Conservation (phyloP, 2,888 invertebrate genomes). For the Eristalis tenax region DNA sequence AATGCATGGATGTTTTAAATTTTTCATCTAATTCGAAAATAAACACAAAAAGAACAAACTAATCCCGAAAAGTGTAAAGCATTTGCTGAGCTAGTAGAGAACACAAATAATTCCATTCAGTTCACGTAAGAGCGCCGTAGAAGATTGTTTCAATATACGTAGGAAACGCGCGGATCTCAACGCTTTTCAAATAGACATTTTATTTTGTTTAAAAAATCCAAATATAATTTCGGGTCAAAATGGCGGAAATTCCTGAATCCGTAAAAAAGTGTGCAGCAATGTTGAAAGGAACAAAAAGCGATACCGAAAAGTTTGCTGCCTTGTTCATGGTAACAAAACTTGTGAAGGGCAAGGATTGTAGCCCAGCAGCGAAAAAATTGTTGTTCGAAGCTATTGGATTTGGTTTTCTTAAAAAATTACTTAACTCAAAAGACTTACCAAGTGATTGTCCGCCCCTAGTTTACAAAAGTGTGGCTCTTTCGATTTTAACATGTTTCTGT, state of each 20-base stretch:
- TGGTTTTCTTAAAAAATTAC: slow-evolving; percentile 90
- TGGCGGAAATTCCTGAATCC: slow-evolving; percentile 86
- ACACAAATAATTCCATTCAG: slow-evolving; percentile 66
- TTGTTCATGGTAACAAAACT: slow-evolving; percentile 95
- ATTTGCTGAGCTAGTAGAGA: slow-evolving; percentile 38
- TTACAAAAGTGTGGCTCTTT: slow-evolving; percentile 94
- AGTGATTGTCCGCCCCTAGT: slow-evolving; percentile 94
- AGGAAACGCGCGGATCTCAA: slow-evolving; percentile 19
- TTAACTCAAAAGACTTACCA: slow-evolving; percentile 89
- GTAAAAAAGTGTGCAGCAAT: slow-evolving; percentile 92
- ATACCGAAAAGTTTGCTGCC: slow-evolving; percentile 95
- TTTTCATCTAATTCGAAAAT: slow-evolving; percentile 69
- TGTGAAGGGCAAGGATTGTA: slow-evolving; percentile 91
- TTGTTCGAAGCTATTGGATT: slow-evolving; percentile 95
- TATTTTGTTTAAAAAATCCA: slow-evolving; percentile 44
- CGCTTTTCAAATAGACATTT: slow-evolving; percentile 9
- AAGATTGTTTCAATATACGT: slow-evolving; percentile 48
- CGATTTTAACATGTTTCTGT: slow-evolving; percentile 93
- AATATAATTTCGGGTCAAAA: slow-evolving; percentile 68
- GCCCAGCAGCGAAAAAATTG: slow-evolving; percentile 88
- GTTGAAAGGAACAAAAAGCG: slow-evolving; percentile 89
- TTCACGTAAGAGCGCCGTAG: slow-evolving; percentile 60
- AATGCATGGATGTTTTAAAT: slow-evolving; percentile 70
- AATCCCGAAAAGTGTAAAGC: slow-evolving; percentile 53
- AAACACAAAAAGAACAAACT: slow-evolving; percentile 60